Evolutionary conservation across 2,888 invertebrate genomes (phyloP).

Genomic region (Apotomis capreana): DNA sequence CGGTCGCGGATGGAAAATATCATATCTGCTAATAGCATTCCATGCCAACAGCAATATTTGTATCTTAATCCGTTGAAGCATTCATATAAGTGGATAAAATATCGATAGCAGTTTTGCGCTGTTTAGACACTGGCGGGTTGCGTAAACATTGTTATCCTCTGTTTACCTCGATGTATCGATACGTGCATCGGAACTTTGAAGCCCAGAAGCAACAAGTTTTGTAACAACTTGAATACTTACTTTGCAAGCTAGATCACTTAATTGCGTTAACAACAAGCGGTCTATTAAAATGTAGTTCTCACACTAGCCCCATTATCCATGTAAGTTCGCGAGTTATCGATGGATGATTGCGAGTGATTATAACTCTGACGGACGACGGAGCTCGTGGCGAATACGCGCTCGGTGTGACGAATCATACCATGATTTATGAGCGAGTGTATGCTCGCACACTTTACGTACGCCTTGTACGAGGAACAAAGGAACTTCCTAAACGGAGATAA

Average conservation of each 20-base stretch:
- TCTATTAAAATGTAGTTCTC: conserved; percentile 34
- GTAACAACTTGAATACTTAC: neutral
- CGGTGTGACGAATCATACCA: conserved; percentile 61
- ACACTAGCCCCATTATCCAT: conserved; percentile 17
- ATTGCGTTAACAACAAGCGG: conserved; percentile 15
- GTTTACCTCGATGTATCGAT: conserved; percentile 1
- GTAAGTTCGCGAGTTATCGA: conserved; percentile 55
- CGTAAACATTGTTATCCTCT: conserved; percentile 3
- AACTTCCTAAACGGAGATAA: conserved; percentile 30
- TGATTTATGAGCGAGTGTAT: conserved; percentile 54
- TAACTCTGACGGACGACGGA: conserved; percentile 53
- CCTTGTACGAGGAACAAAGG: conserved; percentile 36
- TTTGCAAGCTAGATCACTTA: conserved; percentile 7
- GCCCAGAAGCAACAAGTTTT: conserved; percentile 2
- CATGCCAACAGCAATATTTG: conserved; percentile 28
- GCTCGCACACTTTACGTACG: conserved; percentile 27
- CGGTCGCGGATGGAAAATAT: conserved; percentile 48
- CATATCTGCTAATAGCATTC: conserved; percentile 37
- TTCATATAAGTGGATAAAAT: conserved; percentile 4
- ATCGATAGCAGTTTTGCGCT: conserved; percentile 5
- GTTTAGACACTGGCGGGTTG: neutral
- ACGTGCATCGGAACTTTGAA: neutral
- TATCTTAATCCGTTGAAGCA: conserved; percentile 18
- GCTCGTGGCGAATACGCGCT: conserved; percentile 63
- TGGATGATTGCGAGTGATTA: conserved; percentile 56